Evolutionary conservation across 2,113 vertebrate genomes (phyloP).

Genomic region (Neogale vison): DNA sequence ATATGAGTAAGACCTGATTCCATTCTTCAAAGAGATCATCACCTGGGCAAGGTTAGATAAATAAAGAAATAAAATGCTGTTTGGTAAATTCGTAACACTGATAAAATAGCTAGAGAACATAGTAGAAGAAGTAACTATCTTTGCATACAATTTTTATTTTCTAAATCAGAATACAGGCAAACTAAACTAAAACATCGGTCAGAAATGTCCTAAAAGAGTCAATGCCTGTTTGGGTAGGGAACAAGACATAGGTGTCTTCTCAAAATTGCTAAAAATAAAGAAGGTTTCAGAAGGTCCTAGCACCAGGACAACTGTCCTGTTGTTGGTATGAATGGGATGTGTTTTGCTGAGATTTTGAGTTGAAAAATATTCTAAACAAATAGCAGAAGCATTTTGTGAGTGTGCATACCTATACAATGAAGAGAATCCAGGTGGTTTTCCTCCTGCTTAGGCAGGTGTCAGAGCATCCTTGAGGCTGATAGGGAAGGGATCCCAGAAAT

Average conservation of each 20-base stretch:
- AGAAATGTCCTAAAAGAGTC: background rate
- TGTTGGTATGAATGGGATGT: background rate
- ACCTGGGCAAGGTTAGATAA: background rate
- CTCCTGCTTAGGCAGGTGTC: background rate
- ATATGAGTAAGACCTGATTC: background rate
- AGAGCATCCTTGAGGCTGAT: background rate
- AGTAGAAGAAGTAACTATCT: conserved; percentile 26
- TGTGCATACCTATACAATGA: background rate
- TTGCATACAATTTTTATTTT: background rate
- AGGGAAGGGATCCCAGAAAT: background rate
- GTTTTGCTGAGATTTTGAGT: background rate
- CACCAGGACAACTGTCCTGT: background rate
- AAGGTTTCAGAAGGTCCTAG: background rate
- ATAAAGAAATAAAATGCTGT: conserved; percentile 33
- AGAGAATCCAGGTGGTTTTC: background rate
- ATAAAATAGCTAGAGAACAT: background rate
- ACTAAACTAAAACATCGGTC: background rate
- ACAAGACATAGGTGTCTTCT: background rate
- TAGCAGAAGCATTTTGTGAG: background rate
- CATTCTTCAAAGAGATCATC: background rate
- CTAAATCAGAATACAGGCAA: background rate
- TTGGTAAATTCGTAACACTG: background rate
- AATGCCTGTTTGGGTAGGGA: background rate
- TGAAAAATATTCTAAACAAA: conserved; percentile 1
- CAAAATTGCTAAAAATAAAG: background rate